Evolutionary conservation across 2,113 vertebrate species (phyloP), one percentile per base, ranked within the genome.

Genomic region (Vireo altiloquus): DNA sequence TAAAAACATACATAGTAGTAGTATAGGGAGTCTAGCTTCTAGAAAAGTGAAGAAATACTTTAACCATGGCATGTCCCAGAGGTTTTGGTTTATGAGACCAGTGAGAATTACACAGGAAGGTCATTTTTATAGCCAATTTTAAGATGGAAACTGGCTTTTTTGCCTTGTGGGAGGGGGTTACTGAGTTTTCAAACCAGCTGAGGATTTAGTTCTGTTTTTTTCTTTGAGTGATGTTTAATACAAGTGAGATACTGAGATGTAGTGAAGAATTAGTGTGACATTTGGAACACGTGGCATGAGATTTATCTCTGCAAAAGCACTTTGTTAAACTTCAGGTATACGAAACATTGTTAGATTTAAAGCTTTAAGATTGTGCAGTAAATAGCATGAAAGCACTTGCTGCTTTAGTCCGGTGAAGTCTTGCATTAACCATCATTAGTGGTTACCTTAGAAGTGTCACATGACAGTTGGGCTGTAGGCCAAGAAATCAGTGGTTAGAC

Each of bases 251-350:
- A 21, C 25, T 4, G 42, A 10, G 39, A 25, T 25, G 7, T 3
- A 27, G 15, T 17, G 14, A 24, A 33, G 35, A 70, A 24, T 31
- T 72, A 14, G 8, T 17, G 18, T 42, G 56, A 4, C 1, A 3
- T 78, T 56, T n/a, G 11, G 9, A 82, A 84, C 13, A 8, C 0
- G 0, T 44, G 28, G 13, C 37, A 16, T 35, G 22, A 39, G n/a
- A 23, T 28, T 57, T 33, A 10, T 37, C 14, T 71, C 14, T n/a
- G 46, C 15, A 24, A 10, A 85, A 77, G 14, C 15, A 31, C 5
- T 63, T 75, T 0, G 9, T 27, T 65, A 44, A 47, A 52, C 14
- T 37, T 59, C 0, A 3, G 2, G 37, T 80, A 42, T 57, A 57
- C 6, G 22, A 23, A 81, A 27, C 5, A 27, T 40, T 15, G 13